phyloP scores from a whole-genome alignment of 2,797 vertebrate genomes.

The Dryobates pubescens region DNA sequence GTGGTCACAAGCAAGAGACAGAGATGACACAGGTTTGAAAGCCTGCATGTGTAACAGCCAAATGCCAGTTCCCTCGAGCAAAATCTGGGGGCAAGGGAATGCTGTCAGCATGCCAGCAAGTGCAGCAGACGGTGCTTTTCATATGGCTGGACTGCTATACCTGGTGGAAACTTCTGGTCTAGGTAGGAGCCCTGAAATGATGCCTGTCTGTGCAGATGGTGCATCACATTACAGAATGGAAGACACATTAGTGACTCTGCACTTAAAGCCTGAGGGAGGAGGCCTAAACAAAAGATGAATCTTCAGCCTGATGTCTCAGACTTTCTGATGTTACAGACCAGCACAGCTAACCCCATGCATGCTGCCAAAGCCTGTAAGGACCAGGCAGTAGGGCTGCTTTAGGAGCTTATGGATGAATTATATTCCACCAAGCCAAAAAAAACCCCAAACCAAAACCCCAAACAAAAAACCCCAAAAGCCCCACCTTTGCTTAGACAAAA shows the following conservation, averaged over 20 bases:
- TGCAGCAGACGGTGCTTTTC: background rate
- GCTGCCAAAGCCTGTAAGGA: background rate
- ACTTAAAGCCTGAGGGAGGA: background rate
- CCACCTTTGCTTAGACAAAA: background rate
- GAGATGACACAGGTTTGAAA: background rate
- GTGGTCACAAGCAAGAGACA: background rate
- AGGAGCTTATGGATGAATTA: background rate
- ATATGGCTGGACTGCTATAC: background rate
- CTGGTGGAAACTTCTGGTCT: background rate
- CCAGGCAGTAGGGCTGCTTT: background rate
- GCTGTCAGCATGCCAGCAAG: background rate
- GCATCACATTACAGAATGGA: background rate
- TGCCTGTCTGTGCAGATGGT: background rate
- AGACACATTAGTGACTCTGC: background rate
- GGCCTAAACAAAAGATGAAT: background rate
- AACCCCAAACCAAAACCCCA: background rate
- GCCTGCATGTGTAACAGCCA: background rate
- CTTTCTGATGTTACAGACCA: background rate
- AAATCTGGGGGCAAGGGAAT: background rate
- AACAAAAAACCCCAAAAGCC: no score
- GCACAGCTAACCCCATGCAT: background rate
- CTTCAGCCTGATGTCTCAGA: background rate
- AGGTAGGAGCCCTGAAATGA: background rate
- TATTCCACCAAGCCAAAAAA: background rate
- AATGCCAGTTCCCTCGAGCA: background rate